phyloP scores from a whole-genome alignment of 2,888 invertebrate species.

The Kryphioiulus occultus region DNA sequence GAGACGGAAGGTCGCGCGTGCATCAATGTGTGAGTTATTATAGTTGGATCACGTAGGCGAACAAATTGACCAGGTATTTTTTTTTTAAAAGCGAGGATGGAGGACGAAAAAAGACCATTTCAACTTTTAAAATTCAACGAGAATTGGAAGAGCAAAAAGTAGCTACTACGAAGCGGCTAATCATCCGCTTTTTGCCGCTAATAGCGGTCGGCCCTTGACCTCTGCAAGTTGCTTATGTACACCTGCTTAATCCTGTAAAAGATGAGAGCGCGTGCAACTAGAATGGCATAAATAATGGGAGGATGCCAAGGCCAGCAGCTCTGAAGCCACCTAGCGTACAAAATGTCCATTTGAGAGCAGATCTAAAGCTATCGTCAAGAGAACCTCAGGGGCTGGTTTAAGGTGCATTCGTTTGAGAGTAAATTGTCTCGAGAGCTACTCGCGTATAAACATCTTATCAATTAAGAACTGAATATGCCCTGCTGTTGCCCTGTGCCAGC shows the following conservation, averaged over 20 bases:
- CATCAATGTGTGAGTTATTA: not conserved
- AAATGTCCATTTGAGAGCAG: too few relatives aligned
- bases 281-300: not conserved
- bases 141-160: not conserved
- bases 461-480: too few relatives aligned
- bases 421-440: too few relatives aligned
- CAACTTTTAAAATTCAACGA: not conserved
- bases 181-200: not conserved
- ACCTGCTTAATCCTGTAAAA: not conserved
- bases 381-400: too few relatives aligned
- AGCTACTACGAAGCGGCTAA: not conserved
- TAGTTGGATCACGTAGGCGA: not conserved
- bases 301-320: not conserved
- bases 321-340: not conserved
- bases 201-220: conserved; percentile 15
- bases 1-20: not conserved
- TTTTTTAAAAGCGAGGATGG: not conserved
- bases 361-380: too few relatives aligned
- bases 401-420: too few relatives aligned
- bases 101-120: not conserved
- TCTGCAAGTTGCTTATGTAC: not conserved
- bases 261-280: not conserved
- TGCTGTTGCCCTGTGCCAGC: too few relatives aligned
- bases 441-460: too few relatives aligned
- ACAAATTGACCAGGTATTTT: not conserved